A percentile compares a stretch with the other conserved stretches of the same genome.
These are phyloP conservation scores for fruit fly (Drosophila melanogaster) DNA, from an alignment of 1,140 invertebrate genomes.

Conservation along the genomic window Release_6_plus_ISO1_MT NC_004354.4:12892001-12892500, in stretches of 20 bases:
- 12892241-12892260: conserved; percentile 29
- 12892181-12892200: conserved; percentile 33
- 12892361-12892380: no score
- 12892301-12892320: conserved; percentile 1
- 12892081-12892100: conserved; percentile 39
- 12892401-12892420: conserved; percentile 46
- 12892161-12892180: conserved; percentile 6
- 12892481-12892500: conserved; percentile 8
- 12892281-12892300: conserved; percentile 5
- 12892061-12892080: conserved; percentile 6
- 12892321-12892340: no score
- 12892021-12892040: conserved; percentile 58
- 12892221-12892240: conserved; percentile 44
- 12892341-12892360: no score
- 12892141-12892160: conserved; percentile 15
- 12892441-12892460: conserved; percentile 37
- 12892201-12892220: conserved; percentile 37
- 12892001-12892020: conserved; percentile 72
- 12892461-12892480: conserved; percentile 21
- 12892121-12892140: conserved; percentile 3
- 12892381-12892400: conserved; percentile 3
- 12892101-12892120: conserved; percentile 44
- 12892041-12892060: conserved; percentile 14
- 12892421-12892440: conserved; percentile 50
- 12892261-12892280: conserved; percentile 35